Percentiles rank a stretch among this genome's conserved stretches.
Conservation (phyloP, 2,888 invertebrate species). For the Daptonema setosum region DNA sequence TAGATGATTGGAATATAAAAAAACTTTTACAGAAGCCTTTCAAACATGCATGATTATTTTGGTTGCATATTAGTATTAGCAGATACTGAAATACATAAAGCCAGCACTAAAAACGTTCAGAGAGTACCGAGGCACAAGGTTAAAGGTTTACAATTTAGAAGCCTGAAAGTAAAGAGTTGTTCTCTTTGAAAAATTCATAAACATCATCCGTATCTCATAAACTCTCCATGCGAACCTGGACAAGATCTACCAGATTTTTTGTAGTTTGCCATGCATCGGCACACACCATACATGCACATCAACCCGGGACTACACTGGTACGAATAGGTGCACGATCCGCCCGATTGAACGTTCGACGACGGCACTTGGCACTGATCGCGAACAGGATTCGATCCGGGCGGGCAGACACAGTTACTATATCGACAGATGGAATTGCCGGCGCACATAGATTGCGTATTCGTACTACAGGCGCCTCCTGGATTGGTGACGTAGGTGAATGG, state of each 20-base stretch:
- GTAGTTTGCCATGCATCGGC: constrained; percentile 14
- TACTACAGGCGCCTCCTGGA: not conserved
- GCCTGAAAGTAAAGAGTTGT: too few species aligned
- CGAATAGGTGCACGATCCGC: constrained; percentile 14
- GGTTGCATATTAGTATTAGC: too few species aligned
- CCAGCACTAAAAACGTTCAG: too few species aligned
- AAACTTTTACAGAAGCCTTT: too few species aligned
- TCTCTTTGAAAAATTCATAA: too few species aligned
- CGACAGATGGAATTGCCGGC: not conserved
- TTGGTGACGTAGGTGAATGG: not conserved
- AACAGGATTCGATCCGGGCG: not conserved
- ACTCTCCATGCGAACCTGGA: not conserved
- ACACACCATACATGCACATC: constrained; percentile 20
- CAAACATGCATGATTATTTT: too few species aligned
- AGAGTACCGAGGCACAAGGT: too few species aligned
- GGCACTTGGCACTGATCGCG: not conserved
- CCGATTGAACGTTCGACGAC: constrained; percentile 10
- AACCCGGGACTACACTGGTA: constrained; percentile 19
- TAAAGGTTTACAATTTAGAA: too few species aligned
- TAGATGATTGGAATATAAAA: too few species aligned
- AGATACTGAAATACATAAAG: too few species aligned
- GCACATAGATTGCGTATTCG: not conserved
- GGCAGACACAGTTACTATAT: not conserved
- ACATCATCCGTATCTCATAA: too few species aligned
- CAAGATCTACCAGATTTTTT: not conserved